phyloP scores from a whole-genome alignment of 2,797 vertebrate species.

The Propithecus deckenii region DNA sequence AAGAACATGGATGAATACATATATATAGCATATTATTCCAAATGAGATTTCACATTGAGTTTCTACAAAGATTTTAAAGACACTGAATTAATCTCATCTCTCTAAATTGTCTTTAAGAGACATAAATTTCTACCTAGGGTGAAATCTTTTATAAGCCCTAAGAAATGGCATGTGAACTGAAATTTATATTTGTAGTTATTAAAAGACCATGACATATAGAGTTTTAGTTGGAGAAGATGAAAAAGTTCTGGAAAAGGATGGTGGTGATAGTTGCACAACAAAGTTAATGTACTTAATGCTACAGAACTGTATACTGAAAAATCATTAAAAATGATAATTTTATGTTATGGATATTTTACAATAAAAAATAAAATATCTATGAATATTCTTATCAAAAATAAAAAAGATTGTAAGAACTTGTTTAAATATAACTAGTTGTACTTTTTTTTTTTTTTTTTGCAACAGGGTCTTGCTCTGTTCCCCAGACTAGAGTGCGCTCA shows the following conservation, averaged over 20 bases:
- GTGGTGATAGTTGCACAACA: not conserved
- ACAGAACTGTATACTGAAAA: not conserved
- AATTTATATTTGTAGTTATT: slow-evolving; percentile 24
- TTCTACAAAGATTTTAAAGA: slow-evolving; percentile 9
- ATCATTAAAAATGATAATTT: not conserved
- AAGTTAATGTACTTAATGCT: not conserved
- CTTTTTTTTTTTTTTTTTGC: not conserved
- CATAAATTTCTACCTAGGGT: not conserved
- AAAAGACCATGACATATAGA: not conserved
- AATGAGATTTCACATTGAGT: not conserved
- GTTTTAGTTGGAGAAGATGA: not conserved
- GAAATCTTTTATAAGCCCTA: slow-evolving; percentile 21
- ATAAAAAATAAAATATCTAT: slow-evolving; percentile 9
- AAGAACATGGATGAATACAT: not conserved
- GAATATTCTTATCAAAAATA: not conserved
- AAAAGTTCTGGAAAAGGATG: not conserved
- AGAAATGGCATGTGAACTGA: not conserved
- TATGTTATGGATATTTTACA: not conserved
- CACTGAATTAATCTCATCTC: not conserved
- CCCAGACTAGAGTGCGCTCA: no score
- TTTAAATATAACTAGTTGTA: not conserved
- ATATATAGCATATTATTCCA: not conserved
- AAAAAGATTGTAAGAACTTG: not conserved
- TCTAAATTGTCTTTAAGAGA: slow-evolving; percentile 3
- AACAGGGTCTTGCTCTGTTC: no score